Conservation (phyloP, 2,113 vertebrate species). For the Alaudala cheleensis region DNA sequence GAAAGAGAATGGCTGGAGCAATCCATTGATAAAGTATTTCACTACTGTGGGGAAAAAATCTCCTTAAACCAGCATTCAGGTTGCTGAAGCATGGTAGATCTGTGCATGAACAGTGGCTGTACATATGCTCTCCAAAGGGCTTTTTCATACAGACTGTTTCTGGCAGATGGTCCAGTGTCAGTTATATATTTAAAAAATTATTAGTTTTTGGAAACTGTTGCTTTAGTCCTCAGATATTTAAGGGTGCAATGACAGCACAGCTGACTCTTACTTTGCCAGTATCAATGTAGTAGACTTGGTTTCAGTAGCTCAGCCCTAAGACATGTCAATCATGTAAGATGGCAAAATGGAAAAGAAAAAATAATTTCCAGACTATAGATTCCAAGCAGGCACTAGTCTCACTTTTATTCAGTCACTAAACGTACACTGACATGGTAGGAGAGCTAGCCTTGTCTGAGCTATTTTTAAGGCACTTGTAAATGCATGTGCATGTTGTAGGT, state of each 20-base stretch:
- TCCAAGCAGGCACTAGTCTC: conserved; percentile 23
- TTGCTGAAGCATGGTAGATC: not conserved
- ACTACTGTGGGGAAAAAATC: not conserved
- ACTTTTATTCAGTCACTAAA: conserved; percentile 58
- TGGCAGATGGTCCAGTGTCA: conserved; percentile 12
- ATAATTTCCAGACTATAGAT: not conserved
- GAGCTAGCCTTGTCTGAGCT: not conserved
- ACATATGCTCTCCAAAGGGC: not conserved
- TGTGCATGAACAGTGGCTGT: not conserved
- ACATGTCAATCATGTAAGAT: not conserved
- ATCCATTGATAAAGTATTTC: not conserved
- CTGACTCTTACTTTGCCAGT: not conserved
- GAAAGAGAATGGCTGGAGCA: not conserved
- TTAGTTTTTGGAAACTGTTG: not conserved
- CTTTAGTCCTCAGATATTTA: not conserved
- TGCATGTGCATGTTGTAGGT: not conserved
- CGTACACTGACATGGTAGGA: conserved; percentile 5
- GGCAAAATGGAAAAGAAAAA: not conserved
- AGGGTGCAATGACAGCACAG: not conserved
- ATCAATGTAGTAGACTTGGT: not conserved
- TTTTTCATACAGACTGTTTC: not conserved
- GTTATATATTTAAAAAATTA: not conserved
- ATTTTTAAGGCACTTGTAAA: conserved; percentile 10
- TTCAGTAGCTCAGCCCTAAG: not conserved
- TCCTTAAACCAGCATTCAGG: not conserved